phyloP scores from a whole-genome alignment of 1,140 invertebrate species.

The Neodiprion virginianus region DNA sequence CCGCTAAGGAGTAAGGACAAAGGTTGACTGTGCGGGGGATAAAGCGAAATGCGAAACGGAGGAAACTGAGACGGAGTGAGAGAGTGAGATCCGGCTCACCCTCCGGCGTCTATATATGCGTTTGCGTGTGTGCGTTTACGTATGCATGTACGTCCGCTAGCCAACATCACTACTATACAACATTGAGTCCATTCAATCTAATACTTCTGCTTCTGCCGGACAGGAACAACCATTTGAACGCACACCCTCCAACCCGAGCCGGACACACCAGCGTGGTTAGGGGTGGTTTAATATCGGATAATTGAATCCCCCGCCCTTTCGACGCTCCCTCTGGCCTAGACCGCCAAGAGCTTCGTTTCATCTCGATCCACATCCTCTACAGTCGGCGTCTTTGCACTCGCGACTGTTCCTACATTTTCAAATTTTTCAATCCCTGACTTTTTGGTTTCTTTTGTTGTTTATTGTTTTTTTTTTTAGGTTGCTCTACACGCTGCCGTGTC shows the following conservation, averaged over 20 bases:
- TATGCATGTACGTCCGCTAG: conserved; percentile 42
- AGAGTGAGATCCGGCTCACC: background rate
- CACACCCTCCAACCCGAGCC: conserved; percentile 46
- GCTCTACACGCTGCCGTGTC: no score
- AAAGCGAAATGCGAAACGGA: background rate
- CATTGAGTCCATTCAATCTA: conserved; percentile 59
- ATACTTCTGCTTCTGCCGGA: conserved; percentile 47
- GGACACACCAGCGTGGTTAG: conserved; percentile 55
- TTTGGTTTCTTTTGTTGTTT: no score
- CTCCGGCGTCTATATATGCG: background rate
- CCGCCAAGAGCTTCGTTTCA: background rate
- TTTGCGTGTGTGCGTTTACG: background rate
- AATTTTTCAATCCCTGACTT: no score
- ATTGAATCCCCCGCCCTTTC: conserved; percentile 57
- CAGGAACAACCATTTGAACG: conserved; percentile 56
- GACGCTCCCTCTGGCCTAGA: conserved; percentile 27
- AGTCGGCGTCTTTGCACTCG: conserved; percentile 13
- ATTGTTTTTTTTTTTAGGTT: no score
- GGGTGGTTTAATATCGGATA: conserved; percentile 63
- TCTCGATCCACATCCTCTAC: no score
- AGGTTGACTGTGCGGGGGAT: background rate
- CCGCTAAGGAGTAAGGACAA: conserved; percentile 26
- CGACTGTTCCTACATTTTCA: background rate
- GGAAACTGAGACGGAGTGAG: conserved; percentile 23
- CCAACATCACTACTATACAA: conserved; percentile 56